A percentile compares a stretch with the other conserved stretches of the same genome.
phyloP scores from a whole-genome alignment of 2,797 vertebrate species.

The Clarias fuscus region DNA sequence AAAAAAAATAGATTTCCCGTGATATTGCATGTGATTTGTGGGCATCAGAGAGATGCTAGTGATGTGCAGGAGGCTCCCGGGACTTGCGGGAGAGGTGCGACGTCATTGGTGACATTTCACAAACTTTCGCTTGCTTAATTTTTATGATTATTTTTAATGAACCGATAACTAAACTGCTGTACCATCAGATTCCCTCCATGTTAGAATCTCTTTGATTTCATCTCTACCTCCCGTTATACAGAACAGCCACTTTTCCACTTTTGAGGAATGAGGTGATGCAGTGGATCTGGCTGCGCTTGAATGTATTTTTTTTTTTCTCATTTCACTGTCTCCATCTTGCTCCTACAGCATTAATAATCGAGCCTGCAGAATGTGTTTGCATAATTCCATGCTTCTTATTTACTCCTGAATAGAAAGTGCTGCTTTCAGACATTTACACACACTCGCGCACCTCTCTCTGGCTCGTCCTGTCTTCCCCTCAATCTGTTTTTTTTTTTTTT shows the following conservation, averaged over 20 bases:
- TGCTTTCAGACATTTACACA: constrained; percentile 8
- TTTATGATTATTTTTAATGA: neutral
- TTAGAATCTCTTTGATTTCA: neutral
- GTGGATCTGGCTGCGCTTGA: constrained; percentile 44
- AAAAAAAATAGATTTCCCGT: too few relatives aligned
- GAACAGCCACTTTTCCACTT: constrained; percentile 3
- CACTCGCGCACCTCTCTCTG: neutral
- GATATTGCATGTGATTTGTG: too few relatives aligned
- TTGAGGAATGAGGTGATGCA: constrained; percentile 42
- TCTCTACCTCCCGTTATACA: neutral
- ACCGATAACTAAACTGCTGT: neutral
- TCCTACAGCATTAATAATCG: constrained; percentile 36
- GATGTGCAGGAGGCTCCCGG: too few relatives aligned
- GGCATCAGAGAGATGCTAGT: too few relatives aligned
- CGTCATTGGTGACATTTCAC: neutral
- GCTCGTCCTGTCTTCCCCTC: neutral
- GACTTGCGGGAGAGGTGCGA: too few relatives aligned
- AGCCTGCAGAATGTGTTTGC: constrained; percentile 24
- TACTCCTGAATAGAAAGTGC: constrained; percentile 2
- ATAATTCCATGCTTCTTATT: constrained; percentile 40
- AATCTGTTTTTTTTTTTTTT: neutral
- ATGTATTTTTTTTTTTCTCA: constrained; percentile 20
- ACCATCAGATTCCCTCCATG: neutral
- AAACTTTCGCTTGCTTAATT: neutral
- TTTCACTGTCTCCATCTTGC: constrained; percentile 15